Conservation (phyloP, 2,113 vertebrate species). For the Aspiorhynchus laticeps region DNA sequence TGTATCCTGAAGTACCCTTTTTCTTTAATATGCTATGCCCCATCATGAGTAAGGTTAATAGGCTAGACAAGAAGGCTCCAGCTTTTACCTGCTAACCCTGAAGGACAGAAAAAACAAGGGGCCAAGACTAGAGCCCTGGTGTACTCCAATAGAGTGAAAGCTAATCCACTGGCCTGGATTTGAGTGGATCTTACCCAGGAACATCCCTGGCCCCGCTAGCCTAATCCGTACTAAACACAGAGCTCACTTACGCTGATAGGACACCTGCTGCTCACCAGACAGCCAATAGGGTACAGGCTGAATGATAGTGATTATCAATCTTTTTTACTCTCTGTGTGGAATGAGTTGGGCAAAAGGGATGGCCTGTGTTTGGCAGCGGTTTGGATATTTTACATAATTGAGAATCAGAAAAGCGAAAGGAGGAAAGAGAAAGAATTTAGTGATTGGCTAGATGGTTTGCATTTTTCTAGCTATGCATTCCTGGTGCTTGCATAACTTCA, state of each 20-base stretch:
- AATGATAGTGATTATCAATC: neutral
- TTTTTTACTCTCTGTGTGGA: neutral
- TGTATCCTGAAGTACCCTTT: conserved; percentile 4
- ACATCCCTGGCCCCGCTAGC: conserved; percentile 54
- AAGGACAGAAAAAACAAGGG: conserved; percentile 31
- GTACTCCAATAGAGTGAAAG: conserved; percentile 38
- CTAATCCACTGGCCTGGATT: conserved; percentile 59
- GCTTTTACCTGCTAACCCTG: conserved; percentile 22
- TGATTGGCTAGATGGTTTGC: conserved; percentile 13
- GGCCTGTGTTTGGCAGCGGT: conserved; percentile 40
- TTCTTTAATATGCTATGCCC: conserved; percentile 17
- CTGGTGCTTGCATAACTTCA: conserved; percentile 31
- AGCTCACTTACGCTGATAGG: conserved; percentile 57
- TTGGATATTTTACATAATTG: conserved; percentile 25
- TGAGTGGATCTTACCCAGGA: conserved; percentile 58
- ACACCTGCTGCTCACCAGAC: conserved; percentile 52
- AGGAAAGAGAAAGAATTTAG: neutral
- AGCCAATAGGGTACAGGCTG: conserved; percentile 54
- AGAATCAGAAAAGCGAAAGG: conserved; percentile 9
- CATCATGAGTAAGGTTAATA: conserved; percentile 18
- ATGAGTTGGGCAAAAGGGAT: conserved; percentile 10
- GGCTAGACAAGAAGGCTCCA: conserved; percentile 1
- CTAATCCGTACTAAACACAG: conserved; percentile 62
- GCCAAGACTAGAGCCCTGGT: conserved; percentile 29
- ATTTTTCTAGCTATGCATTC: conserved; percentile 34